phyloP scores from a whole-genome alignment of 2,888 invertebrate species.

The Catocala sponsa region DNA sequence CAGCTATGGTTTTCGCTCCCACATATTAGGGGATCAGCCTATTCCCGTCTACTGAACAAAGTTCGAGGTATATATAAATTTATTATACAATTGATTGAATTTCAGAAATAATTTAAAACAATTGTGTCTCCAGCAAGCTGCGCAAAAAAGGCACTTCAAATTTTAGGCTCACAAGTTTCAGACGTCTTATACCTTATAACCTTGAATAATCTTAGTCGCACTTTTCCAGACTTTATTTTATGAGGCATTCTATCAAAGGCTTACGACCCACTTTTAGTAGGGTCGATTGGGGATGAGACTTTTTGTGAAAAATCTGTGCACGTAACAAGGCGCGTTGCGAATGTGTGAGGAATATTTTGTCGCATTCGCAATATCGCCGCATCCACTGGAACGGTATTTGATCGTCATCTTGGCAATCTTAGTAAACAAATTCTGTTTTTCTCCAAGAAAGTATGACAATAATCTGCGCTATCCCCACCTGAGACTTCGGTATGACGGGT shows the following conservation, averaged over 20 bases:
- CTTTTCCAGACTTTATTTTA: slow-evolving; percentile 54
- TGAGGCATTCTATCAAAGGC: slow-evolving; percentile 60
- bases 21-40: too few relatives aligned
- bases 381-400: slow-evolving; percentile 28
- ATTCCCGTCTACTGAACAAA: too few relatives aligned
- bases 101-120: too few relatives aligned
- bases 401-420: slow-evolving; percentile 32
- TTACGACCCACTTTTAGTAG: slow-evolving; percentile 58
- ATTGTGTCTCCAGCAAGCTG: too few relatives aligned
- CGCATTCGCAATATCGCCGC: slow-evolving; percentile 40
- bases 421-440: slow-evolving; percentile 45
- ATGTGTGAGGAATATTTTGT: slow-evolving; percentile 65
- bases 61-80: too few relatives aligned
- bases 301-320: slow-evolving; percentile 64
- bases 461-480: slow-evolving; percentile 20
- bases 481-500: slow-evolving; percentile 12
- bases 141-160: slow-evolving; percentile 1
- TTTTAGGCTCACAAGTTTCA: slow-evolving; percentile 19
- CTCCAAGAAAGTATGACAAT: slow-evolving; percentile 23
- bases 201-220: slow-evolving; percentile 42
- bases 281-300: slow-evolving; percentile 58
- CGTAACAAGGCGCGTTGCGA: slow-evolving; percentile 53
- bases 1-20: too few relatives aligned
- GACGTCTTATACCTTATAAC: slow-evolving; percentile 34
- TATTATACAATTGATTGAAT: too few relatives aligned